These are phyloP conservation scores for Hydropotes inermis DNA, from an alignment of 2,113 vertebrate species.

Conservation along the genomic window DNA sequence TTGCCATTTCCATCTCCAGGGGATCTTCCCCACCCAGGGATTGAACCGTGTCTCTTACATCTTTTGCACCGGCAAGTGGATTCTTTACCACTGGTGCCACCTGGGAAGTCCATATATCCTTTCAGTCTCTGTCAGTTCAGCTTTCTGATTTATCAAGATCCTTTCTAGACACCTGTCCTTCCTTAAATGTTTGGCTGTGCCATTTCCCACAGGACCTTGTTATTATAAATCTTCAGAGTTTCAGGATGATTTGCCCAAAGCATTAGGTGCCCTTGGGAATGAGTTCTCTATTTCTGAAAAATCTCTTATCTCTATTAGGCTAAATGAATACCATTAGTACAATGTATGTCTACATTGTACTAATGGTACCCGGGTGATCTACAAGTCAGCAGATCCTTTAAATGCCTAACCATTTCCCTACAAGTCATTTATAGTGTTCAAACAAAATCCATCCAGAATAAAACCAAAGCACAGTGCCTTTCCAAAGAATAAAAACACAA, in stretches of 20 bases:
- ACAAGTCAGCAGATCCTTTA: neutral
- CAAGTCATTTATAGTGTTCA: neutral
- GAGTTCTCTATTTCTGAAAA: slow-evolving; percentile 29
- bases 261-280: neutral
- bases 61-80: neutral
- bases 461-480: neutral
- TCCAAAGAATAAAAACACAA: neutral
- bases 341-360: neutral
- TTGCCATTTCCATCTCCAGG: neutral
- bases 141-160: neutral
- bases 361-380: neutral
- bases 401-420: slow-evolving; percentile 15
- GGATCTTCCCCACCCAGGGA: neutral
- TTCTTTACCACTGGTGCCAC: neutral
- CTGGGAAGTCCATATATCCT: neutral
- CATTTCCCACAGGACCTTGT: neutral
- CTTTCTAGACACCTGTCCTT: slow-evolving; percentile 11
- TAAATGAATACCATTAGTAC: slow-evolving; percentile 37
- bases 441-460: slow-evolving; percentile 25
- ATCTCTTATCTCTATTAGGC: slow-evolving; percentile 18
- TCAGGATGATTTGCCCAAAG: neutral
- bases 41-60: neutral
- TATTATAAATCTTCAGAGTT: neutral
- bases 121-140: neutral
- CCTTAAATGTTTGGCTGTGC: slow-evolving; percentile 6